A percentile compares a stretch with the other conserved stretches of the same genome.
These are phyloP conservation scores for Marisa cornuarietis DNA, from an alignment of 1,140 invertebrate species.

Conservation along the genomic window DNA sequence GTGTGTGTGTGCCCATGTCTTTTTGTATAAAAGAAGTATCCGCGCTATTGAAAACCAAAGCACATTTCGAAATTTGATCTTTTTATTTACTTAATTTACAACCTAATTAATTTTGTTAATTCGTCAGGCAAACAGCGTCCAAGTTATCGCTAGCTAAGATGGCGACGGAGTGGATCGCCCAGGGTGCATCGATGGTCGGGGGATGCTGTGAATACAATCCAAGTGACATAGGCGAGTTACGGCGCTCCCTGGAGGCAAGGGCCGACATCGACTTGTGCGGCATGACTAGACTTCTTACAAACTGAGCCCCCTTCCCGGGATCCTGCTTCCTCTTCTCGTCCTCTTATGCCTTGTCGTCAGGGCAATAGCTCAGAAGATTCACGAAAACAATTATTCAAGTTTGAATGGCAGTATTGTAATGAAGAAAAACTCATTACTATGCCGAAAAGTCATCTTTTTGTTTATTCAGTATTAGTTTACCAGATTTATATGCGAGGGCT, in stretches of 20 bases:
- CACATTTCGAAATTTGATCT: neutral
- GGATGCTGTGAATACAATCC: slow-evolving; percentile 81
- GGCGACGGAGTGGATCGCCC: slow-evolving; percentile 75
- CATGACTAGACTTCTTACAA: neutral
- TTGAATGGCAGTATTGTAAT: no score
- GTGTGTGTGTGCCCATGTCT: neutral
- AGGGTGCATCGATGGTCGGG: slow-evolving; percentile 79
- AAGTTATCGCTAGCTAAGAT: slow-evolving; percentile 71
- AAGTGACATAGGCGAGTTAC: slow-evolving; percentile 69
- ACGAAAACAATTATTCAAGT: no score
- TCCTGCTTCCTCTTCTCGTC: neutral
- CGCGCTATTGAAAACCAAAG: no score
- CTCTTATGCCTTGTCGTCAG: no score
- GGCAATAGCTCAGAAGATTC: no score
- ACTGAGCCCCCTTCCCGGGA: neutral
- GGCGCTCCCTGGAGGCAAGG: slow-evolving; percentile 13
- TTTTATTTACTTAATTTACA: neutral
- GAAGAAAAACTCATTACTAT: no score
- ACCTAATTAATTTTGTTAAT: slow-evolving; percentile 46
- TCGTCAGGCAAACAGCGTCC: slow-evolving; percentile 72
- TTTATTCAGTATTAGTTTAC: no score
- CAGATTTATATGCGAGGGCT: no score
- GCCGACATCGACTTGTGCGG: neutral
- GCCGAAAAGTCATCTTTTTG: no score
- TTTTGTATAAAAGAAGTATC: neutral